A percentile compares a stretch with the other conserved stretches of the same genome.
Conservation (phyloP, 2,888 invertebrate species). For the Exocentrus adspersus region DNA sequence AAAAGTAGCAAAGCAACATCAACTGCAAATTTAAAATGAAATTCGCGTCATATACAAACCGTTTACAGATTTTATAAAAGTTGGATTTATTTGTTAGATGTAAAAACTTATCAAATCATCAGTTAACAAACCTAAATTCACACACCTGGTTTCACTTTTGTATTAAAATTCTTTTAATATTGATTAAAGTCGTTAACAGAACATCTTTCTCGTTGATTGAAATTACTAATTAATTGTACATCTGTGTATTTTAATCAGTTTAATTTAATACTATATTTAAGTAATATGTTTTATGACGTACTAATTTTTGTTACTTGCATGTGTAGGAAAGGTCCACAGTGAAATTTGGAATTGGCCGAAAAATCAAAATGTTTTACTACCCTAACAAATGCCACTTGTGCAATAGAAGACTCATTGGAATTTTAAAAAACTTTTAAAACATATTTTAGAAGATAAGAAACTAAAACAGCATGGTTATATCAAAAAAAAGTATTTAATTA, state of each 20-base stretch:
- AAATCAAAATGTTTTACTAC: conserved; percentile 25
- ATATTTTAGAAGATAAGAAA: conserved; percentile 29
- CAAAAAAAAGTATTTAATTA: conserved; percentile 26
- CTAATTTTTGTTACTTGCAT: conserved; percentile 51
- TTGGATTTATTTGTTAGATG: too few relatives aligned
- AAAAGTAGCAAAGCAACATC: too few relatives aligned
- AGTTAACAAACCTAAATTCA: too few relatives aligned
- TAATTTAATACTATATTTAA: conserved; percentile 3
- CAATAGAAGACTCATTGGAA: conserved; percentile 40
- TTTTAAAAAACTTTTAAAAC: conserved; percentile 27
- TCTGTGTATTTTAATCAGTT: conserved; percentile 3
- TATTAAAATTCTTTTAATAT: too few relatives aligned
- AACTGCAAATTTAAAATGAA: too few relatives aligned
- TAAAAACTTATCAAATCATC: too few relatives aligned
- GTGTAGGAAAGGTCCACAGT: conserved; percentile 50
- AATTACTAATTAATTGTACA: conserved; percentile 1
- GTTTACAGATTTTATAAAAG: too few relatives aligned
- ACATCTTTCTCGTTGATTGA: neutral
- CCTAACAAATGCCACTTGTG: conserved; percentile 33
- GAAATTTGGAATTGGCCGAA: conserved; percentile 32
- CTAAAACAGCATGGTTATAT: conserved; percentile 26
- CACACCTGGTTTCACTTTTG: too few relatives aligned
- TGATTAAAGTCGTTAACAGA: neutral
- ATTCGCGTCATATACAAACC: too few relatives aligned
- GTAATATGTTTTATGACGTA: conserved; percentile 37